phyloP scores from a whole-genome alignment of 2,888 invertebrate genomes.

The Thumatha senex region DNA sequence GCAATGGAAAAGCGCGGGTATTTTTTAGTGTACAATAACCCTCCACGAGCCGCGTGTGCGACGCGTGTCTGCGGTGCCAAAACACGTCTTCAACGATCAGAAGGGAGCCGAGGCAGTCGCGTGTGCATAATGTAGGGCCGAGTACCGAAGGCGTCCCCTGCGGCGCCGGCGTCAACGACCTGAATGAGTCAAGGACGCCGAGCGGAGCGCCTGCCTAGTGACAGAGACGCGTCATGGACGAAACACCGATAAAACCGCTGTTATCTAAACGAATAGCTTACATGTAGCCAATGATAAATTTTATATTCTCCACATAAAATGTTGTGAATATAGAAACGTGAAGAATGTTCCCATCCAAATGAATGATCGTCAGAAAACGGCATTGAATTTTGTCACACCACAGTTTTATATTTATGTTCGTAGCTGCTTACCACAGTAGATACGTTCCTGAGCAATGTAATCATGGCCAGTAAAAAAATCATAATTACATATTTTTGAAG shows the following conservation, averaged over 20 bases:
- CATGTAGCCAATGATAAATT: constrained; percentile 30
- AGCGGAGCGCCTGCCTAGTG: constrained; percentile 51
- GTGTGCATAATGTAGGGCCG: constrained; percentile 68
- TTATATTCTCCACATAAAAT: constrained; percentile 32
- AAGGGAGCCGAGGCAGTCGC: constrained; percentile 60
- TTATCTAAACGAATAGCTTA: constrained; percentile 38
- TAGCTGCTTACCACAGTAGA: no score
- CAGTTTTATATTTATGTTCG: not conserved
- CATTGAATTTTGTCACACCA: not conserved
- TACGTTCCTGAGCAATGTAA: no score
- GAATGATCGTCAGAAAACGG: not conserved
- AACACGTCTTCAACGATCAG: constrained; percentile 50
- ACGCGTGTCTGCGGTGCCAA: constrained; percentile 51
- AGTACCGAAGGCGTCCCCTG: constrained; percentile 47
- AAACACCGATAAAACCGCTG: constrained; percentile 47
- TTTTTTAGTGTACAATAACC: constrained; percentile 21
- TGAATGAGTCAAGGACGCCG: constrained; percentile 65
- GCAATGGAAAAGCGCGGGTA: constrained; percentile 11
- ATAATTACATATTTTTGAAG: no score
- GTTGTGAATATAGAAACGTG: constrained; percentile 24
- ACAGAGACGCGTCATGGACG: constrained; percentile 36
- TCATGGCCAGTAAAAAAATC: no score
- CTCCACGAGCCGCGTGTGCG: constrained; percentile 31
- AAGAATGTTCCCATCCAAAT: constrained; percentile 8
- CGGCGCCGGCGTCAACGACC: constrained; percentile 73